phyloP scores from a whole-genome alignment of 2,113 vertebrate genomes.

The Balaenoptera acutorostrata region DNA sequence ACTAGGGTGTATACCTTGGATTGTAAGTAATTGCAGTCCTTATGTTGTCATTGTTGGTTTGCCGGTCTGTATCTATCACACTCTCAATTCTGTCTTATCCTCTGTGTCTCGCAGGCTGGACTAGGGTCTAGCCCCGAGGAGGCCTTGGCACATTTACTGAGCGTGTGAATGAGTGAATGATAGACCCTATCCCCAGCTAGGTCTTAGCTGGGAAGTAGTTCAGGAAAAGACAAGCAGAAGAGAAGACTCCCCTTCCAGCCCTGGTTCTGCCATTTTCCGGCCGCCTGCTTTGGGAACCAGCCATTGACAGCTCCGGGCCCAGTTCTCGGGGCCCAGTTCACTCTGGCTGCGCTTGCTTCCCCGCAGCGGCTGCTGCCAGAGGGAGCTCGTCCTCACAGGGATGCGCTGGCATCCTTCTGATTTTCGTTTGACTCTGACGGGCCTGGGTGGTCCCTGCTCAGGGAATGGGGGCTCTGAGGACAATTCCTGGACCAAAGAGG shows the following conservation, averaged over 20 bases:
- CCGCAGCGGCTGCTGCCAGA: background rate
- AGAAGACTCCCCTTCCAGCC: too few relatives aligned
- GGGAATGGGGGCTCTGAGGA: background rate
- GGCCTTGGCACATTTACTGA: background rate
- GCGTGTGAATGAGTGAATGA: too few relatives aligned
- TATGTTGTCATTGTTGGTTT: background rate
- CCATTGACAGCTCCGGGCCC: rapidly evolving
- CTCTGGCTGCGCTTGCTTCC: rapidly evolving
- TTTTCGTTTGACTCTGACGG: background rate
- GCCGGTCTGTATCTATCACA: background rate
- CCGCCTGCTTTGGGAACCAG: background rate
- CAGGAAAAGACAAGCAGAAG: background rate
- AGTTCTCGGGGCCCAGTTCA: rapidly evolving
- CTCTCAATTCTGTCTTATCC: background rate
- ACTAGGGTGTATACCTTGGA: rapidly evolving
- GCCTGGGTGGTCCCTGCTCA: background rate
- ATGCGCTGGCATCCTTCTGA: background rate
- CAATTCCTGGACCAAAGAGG: background rate
- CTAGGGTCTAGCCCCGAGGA: background rate
- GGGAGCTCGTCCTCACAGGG: rapidly evolving
- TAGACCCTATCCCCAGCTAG: background rate
- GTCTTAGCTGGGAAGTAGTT: background rate
- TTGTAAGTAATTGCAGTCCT: background rate
- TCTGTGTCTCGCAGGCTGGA: too few relatives aligned
- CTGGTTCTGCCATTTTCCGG: background rate